phyloP scores from a whole-genome alignment of 30 jellyfish, hydroid and myxozoan species.

The Aurelia sp. region DNA sequence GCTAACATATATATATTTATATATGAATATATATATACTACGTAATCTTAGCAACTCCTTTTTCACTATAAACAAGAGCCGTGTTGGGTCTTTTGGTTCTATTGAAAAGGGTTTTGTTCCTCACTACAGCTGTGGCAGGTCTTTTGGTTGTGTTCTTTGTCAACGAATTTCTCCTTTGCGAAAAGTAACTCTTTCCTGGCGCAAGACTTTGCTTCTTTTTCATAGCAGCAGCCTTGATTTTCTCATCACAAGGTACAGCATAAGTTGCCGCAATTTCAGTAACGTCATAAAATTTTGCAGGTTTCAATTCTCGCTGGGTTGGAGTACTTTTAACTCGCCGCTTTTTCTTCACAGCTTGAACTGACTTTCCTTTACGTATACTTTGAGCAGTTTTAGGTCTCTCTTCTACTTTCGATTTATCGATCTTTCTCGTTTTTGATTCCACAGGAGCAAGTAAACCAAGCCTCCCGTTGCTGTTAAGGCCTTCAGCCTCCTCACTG shows the following conservation, averaged over 20 bases:
- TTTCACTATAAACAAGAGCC: conserved; percentile 17
- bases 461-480: conserved; percentile 7
- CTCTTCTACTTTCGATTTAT: not conserved
- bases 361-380: not conserved
- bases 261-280: conserved; percentile 41
- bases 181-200: conserved; percentile 65
- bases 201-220: conserved; percentile 3
- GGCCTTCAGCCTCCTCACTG: conserved; percentile 54
- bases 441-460: not conserved
- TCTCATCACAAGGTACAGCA: conserved; percentile 56
- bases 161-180: conserved; percentile 57
- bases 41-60: too few species aligned
- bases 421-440: not conserved
- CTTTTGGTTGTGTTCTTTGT: conserved; percentile 19
- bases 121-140: conserved; percentile 37
- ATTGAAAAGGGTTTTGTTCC: not conserved
- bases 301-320: conserved; percentile 4
- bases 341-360: not conserved
- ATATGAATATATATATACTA: too few species aligned
- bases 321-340: not conserved
- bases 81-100: conserved; percentile 57
- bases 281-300: conserved; percentile 43
- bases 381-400: not conserved
- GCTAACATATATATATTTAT: too few species aligned
- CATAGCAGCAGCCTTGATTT: conserved; percentile 6